These are phyloP conservation scores for Cheilosia vulpina DNA, from an alignment of 2,888 invertebrate genomes.

Conservation along the genomic window DNA sequence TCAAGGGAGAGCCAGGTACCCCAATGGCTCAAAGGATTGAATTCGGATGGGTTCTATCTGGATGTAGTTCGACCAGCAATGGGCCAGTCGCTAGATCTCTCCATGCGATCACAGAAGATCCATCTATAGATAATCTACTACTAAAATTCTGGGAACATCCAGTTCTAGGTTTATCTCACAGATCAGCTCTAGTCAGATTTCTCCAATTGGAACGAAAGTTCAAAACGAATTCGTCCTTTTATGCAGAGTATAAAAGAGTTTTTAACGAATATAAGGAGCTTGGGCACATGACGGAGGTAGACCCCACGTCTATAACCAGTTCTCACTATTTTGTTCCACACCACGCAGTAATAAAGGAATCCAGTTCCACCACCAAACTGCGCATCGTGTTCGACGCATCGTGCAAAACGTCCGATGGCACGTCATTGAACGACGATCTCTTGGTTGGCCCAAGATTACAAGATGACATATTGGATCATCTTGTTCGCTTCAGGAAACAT, in stretches of 20 bases:
- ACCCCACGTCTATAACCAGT: no score
- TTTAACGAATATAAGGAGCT: neutral
- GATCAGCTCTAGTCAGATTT: no score
- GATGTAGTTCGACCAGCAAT: no score
- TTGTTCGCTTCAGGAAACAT: neutral
- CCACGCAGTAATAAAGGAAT: neutral
- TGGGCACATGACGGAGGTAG: neutral
- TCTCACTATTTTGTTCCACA: neutral
- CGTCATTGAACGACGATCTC: neutral
- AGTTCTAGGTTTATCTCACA: no score
- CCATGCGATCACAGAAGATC: no score
- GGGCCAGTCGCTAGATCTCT: no score
- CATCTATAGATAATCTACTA: no score
- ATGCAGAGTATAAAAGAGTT: neutral
- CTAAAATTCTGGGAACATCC: no score
- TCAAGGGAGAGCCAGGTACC: no score
- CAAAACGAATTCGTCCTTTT: neutral
- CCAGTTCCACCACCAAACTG: neutral
- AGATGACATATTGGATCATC: neutral
- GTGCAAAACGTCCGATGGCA: constrained; percentile 2
- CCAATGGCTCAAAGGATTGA: no score
- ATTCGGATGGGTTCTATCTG: no score
- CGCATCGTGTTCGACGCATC: constrained; percentile 2
- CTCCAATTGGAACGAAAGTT: no score
- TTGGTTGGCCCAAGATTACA: neutral